Conservation (phyloP, 1,140 invertebrate species). For the Anoplophora glabripennis region DNA sequence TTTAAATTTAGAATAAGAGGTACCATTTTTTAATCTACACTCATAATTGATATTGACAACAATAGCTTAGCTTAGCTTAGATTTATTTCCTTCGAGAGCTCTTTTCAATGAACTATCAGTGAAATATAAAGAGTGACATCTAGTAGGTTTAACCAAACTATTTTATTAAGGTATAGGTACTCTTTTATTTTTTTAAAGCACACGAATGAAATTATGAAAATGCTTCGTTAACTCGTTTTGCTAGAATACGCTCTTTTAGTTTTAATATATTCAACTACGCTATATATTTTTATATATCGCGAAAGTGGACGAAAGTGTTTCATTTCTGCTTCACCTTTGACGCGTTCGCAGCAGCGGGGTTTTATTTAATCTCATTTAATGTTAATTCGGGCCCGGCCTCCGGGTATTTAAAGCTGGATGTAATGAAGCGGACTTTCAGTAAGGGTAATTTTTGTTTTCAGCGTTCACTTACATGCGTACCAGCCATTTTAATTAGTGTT, state of each 20-base stretch:
- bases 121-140: no score
- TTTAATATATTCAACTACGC: background rate
- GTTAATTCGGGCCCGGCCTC: background rate
- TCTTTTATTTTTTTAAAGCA: no score
- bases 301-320: background rate
- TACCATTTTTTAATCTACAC: no score
- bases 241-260: background rate
- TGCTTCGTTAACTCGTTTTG: no score
- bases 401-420: constrained; percentile 14
- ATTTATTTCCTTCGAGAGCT: no score
- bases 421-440: constrained; percentile 25
- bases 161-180: no score
- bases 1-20: no score
- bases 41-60: no score
- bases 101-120: no score
- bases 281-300: background rate
- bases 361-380: background rate
- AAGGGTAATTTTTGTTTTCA: constrained; percentile 21
- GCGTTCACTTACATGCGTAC: constrained; percentile 21
- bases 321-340: background rate
- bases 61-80: no score
- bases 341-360: background rate
- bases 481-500: constrained; percentile 30
- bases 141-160: no score
- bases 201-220: no score